Evolutionary conservation across 2,888 invertebrate species (phyloP).

Genomic region (Trachelus tabidus): DNA sequence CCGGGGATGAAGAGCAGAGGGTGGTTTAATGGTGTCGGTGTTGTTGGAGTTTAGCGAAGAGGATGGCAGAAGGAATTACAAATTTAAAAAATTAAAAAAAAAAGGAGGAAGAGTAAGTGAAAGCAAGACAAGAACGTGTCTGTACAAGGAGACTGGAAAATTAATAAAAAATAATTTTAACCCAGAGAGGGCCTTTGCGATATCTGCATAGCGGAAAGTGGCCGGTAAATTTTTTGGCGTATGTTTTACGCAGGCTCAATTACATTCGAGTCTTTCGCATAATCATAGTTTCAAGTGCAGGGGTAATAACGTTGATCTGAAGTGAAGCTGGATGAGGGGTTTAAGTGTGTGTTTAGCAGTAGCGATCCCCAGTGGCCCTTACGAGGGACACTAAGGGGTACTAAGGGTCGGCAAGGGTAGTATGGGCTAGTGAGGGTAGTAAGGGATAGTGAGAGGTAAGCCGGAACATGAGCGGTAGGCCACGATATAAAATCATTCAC

Average conservation of each 20-base stretch:
- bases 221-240: neutral
- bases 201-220: neutral
- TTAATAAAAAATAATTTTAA: neutral
- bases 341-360: slow-evolving; percentile 52
- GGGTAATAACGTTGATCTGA: slow-evolving; percentile 43
- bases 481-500: slow-evolving; percentile 40
- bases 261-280: neutral
- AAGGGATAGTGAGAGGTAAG: slow-evolving; percentile 33
- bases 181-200: neutral
- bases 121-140: neutral
- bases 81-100: neutral
- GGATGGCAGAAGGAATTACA: neutral
- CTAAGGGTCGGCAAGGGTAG: slow-evolving; percentile 22
- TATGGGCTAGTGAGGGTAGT: slow-evolving; percentile 24
- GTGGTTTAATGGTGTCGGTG: neutral
- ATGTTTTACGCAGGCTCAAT: neutral
- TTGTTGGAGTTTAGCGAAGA: neutral
- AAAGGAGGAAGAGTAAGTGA: neutral
- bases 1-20: neutral
- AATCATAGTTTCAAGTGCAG: neutral
- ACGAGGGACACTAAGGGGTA: slow-evolving; percentile 39
- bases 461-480: slow-evolving; percentile 28
- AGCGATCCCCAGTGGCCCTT: slow-evolving; percentile 45
- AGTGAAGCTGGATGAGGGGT: slow-evolving; percentile 34
- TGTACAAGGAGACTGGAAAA: neutral